Evolutionary conservation across 1,140 invertebrate genomes (phyloP).

Genomic region (Camponotus pennsylvanicus): DNA sequence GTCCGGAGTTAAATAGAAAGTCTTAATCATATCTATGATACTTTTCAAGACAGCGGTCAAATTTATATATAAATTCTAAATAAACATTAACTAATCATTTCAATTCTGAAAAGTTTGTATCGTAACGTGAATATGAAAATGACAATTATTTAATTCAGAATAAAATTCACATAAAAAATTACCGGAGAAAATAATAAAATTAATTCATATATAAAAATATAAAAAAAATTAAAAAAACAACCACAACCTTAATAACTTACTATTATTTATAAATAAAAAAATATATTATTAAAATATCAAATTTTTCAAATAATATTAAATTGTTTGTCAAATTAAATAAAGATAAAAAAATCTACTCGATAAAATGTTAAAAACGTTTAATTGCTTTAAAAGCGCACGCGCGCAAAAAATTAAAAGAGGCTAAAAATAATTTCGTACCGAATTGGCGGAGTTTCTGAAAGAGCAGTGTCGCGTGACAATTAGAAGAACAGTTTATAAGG

Average conservation of each 20-base stretch:
- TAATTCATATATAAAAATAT: no score
- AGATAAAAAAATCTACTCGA: neutral
- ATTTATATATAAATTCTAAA: neutral
- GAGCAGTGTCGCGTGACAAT: conserved; percentile 47
- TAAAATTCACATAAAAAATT: neutral
- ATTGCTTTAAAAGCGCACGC: conserved; percentile 11
- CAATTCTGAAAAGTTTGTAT: neutral
- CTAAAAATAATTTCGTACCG: conserved; percentile 39
- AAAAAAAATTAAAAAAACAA: no score
- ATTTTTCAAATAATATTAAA: neutral
- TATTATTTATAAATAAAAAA: conserved; percentile 3
- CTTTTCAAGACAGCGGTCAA: neutral
- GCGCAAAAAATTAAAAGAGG: neutral
- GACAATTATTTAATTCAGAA: neutral
- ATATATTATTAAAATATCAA: neutral
- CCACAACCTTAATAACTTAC: neutral
- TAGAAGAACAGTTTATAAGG: conserved; percentile 41
- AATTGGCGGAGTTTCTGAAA: conserved; percentile 20
- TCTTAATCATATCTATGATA: neutral
- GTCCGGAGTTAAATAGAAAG: neutral
- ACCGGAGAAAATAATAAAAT: neutral
- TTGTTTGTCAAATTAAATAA: neutral
- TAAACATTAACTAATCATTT: no score
- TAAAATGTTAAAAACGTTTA: conserved; percentile 22
- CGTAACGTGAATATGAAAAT: neutral